phyloP scores from a whole-genome alignment of 2,888 invertebrate genomes.

The Nezara viridula region DNA sequence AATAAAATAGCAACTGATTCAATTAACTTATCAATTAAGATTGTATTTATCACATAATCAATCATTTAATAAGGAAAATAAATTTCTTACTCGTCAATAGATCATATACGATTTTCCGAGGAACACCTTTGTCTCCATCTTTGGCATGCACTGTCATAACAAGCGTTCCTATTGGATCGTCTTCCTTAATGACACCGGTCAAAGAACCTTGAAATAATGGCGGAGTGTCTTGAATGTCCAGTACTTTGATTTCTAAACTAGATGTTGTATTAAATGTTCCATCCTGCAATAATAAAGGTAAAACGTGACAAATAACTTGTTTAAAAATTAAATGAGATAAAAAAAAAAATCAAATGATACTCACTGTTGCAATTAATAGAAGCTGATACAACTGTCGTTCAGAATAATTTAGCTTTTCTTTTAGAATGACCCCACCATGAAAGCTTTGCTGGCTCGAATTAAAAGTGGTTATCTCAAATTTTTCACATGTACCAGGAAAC shows the following conservation, averaged over 20 bases:
- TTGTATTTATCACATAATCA: no score
- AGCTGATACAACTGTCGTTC: constrained; percentile 84
- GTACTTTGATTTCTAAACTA: constrained; percentile 82
- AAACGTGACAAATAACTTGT: neutral
- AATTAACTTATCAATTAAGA: no score
- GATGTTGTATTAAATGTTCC: constrained; percentile 82
- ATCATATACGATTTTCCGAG: constrained; percentile 83
- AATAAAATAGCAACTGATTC: no score
- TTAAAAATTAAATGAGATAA: neutral
- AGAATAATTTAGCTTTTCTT: constrained; percentile 81
- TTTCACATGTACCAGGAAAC: constrained; percentile 80
- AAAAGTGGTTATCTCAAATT: constrained; percentile 77
- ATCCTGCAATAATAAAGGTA: constrained; percentile 75
- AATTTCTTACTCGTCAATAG: constrained; percentile 81
- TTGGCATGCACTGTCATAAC: constrained; percentile 85
- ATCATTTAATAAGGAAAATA: neutral
- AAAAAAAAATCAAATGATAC: constrained; percentile 67
- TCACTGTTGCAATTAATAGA: constrained; percentile 81
- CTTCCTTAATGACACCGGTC: constrained; percentile 84
- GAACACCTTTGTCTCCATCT: constrained; percentile 88
- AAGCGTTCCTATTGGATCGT: constrained; percentile 85
- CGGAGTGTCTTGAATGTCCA: constrained; percentile 89
- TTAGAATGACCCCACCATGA: constrained; percentile 81
- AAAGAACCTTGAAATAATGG: constrained; percentile 87
- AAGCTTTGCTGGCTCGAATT: constrained; percentile 73